Evolutionary conservation across 2,113 vertebrate genomes (phyloP).

Genomic region (Oreotrochilus melanogaster): DNA sequence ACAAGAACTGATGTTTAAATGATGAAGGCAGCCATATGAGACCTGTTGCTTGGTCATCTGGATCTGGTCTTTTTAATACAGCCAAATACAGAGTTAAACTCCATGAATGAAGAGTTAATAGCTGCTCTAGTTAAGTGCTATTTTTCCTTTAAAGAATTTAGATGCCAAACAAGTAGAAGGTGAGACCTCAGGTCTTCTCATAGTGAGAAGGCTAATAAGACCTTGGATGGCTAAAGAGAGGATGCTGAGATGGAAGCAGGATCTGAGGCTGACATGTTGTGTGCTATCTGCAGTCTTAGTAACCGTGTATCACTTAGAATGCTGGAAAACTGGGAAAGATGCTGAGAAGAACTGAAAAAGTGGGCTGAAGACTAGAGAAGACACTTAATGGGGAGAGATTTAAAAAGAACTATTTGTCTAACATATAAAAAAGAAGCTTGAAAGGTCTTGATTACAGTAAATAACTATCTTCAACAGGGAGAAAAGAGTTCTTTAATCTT

Average conservation of each 20-base stretch:
- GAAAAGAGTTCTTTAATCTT: slow-evolving; percentile 27
- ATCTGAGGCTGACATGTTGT: fast-evolving
- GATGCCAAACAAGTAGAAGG: background rate
- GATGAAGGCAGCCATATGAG: background rate
- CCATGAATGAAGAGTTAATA: background rate
- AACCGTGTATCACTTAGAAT: background rate
- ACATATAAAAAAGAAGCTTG: slow-evolving; percentile 12
- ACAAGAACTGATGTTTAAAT: background rate
- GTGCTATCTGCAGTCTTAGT: background rate
- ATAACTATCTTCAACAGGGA: background rate
- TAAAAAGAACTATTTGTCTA: background rate
- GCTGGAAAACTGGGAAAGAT: background rate
- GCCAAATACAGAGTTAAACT: background rate
- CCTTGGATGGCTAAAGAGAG: background rate
- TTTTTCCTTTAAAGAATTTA: slow-evolving; percentile 5
- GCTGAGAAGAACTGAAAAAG: background rate
- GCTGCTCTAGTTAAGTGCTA: background rate
- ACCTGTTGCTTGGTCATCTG: background rate
- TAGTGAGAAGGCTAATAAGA: slow-evolving; percentile 5
- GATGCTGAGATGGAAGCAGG: background rate
- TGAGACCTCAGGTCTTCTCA: background rate
- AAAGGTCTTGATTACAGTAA: slow-evolving; percentile 43
- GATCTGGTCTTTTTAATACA: background rate
- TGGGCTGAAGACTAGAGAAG: background rate
- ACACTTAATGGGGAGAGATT: background rate